Evolutionary conservation across 2,888 invertebrate genomes (phyloP).

Genomic region (Agriopis leucophaearia): DNA sequence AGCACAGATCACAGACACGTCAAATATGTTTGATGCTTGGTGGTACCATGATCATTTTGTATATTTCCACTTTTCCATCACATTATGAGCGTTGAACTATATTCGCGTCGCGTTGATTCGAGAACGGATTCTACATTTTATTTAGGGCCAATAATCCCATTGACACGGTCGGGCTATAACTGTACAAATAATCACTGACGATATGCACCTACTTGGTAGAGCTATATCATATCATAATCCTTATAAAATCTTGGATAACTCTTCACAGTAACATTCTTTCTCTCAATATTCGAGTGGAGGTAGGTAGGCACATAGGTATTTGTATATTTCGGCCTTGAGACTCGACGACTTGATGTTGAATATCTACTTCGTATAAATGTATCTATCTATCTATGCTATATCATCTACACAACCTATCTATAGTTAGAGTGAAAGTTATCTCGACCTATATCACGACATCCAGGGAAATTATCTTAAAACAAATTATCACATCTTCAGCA

Average conservation of each 20-base stretch:
- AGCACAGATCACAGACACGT: conserved; percentile 40
- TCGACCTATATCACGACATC: conserved; percentile 76
- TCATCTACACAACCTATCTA: conserved; percentile 80
- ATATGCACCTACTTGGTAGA: background rate
- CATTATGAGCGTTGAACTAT: conserved; percentile 24
- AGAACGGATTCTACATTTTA: conserved; percentile 53
- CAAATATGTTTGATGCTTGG: conserved; percentile 34
- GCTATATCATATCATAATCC: conserved; percentile 1
- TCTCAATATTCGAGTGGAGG: conserved; percentile 52
- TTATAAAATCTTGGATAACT: conserved; percentile 47
- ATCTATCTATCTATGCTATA: conserved; percentile 72
- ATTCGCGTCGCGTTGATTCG: conserved; percentile 66
- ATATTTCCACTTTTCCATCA: conserved; percentile 4
- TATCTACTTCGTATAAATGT: conserved; percentile 73
- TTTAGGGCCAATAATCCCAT: conserved; percentile 44
- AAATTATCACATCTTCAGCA: conserved; percentile 58
- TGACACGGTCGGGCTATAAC: conserved; percentile 27
- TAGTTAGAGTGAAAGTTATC: conserved; percentile 85
- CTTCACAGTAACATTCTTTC: conserved; percentile 69
- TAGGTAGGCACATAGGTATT: conserved; percentile 74
- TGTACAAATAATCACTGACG: conserved; percentile 24
- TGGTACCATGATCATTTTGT: conserved; percentile 17
- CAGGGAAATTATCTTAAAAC: conserved; percentile 50
- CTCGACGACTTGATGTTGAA: conserved; percentile 81
- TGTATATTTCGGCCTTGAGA: conserved; percentile 86